A percentile compares a stretch with the other conserved stretches of the same genome.
phyloP scores from a whole-genome alignment of 2,888 invertebrate genomes.

The Pterobdella sp. region DNA sequence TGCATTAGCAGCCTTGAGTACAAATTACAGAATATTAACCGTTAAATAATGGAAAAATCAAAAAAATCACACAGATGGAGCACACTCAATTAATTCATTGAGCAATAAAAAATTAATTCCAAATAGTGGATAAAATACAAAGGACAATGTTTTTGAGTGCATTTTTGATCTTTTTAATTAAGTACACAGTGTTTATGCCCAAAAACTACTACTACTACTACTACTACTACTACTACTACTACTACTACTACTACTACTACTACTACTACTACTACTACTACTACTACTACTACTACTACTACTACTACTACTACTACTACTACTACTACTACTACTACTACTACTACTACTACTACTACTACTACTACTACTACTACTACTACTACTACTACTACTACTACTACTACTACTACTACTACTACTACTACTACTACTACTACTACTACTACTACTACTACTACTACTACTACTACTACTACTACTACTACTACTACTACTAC shows the following conservation, averaged over 20 bases:
- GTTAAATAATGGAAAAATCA: no score
- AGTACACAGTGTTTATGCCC: no score
- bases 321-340: conserved; percentile 22
- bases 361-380: conserved; percentile 30
- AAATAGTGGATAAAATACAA: no score
- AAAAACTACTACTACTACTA: conserved; percentile 17
- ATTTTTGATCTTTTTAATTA: no score
- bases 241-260: conserved; percentile 26
- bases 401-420: conserved; percentile 30
- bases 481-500: conserved; percentile 30
- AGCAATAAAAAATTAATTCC: no score
- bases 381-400: conserved; percentile 30
- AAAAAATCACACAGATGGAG: no score
- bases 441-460: conserved; percentile 30
- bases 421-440: conserved; percentile 30
- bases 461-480: conserved; percentile 30
- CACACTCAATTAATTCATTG: no score
- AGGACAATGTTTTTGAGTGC: no score
- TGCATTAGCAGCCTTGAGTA: no score
- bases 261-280: conserved; percentile 27
- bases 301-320: not conserved
- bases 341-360: conserved; percentile 30
- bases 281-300: conserved; percentile 23
- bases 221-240: conserved; percentile 27
- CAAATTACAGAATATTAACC: no score